Conservation (phyloP, 30 jellyfish, hydroid and myxozoan species). For the Hydractinia echinata region DNA sequence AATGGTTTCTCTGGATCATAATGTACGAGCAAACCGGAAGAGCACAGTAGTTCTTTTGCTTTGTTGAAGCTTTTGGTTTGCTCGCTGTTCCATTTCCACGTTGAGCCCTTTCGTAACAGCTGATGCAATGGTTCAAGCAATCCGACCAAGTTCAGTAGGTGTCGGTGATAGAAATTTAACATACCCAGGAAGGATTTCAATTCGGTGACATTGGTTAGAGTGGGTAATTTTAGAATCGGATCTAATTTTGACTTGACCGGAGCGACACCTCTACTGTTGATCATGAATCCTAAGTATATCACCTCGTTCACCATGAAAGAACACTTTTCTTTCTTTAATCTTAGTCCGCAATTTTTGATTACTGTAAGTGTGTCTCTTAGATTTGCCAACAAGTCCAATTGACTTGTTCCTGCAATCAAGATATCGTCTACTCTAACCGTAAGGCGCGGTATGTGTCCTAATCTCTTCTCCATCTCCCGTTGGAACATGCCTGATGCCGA, state of each 20-base stretch:
- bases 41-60: conserved; percentile 29
- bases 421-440: not conserved
- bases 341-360: conserved; percentile 17
- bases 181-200: conserved; percentile 53
- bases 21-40: conserved; percentile 40
- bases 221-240: conserved; percentile 32
- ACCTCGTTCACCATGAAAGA: conserved; percentile 44
- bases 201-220: conserved; percentile 51
- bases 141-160: conserved; percentile 27
- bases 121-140: conserved; percentile 38
- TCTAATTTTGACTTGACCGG: conserved; percentile 36
- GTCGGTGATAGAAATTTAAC: conserved; percentile 33
- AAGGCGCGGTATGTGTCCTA: conserved; percentile 10
- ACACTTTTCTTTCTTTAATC: conserved; percentile 42
- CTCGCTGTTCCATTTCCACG: conserved; percentile 47
- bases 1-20: conserved; percentile 45
- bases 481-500: conserved; percentile 34
- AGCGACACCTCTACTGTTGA: conserved; percentile 34
- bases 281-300: conserved; percentile 36
- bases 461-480: conserved; percentile 38
- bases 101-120: conserved; percentile 29
- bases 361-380: conserved; percentile 26
- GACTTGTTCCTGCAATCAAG: conserved; percentile 16
- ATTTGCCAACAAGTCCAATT: conserved; percentile 22
- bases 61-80: conserved; percentile 27